Conservation (phyloP, 1,140 invertebrate genomes). For the Drosophila jambulina region DNA sequence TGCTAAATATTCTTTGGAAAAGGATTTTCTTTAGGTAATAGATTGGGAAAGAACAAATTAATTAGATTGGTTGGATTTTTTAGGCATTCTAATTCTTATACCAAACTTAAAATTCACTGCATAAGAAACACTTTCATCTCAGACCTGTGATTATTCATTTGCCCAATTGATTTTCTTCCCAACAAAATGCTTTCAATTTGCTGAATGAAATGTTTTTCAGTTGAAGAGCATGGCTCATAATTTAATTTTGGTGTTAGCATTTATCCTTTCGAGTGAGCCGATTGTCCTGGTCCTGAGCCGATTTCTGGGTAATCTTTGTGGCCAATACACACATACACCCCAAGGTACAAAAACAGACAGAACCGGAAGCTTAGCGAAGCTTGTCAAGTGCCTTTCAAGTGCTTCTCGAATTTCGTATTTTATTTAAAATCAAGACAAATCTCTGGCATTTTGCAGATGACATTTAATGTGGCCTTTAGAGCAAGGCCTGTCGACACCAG, state of each 20-base stretch:
- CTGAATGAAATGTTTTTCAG: slow-evolving; percentile 10
- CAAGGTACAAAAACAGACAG: background rate
- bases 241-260: slow-evolving; percentile 37
- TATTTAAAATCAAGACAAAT: slow-evolving; percentile 25
- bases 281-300: slow-evolving; percentile 23
- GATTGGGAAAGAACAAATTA: background rate
- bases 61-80: background rate
- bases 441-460: slow-evolving; percentile 30
- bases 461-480: slow-evolving; percentile 38
- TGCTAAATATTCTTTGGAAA: background rate
- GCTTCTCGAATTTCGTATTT: slow-evolving; percentile 20
- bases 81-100: background rate
- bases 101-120: background rate
- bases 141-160: background rate
- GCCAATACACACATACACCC: background rate
- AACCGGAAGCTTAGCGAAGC: slow-evolving; percentile 21
- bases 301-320: slow-evolving; percentile 22
- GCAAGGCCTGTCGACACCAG: slow-evolving; percentile 54
- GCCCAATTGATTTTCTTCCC: slow-evolving; percentile 10
- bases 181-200: slow-evolving; percentile 6
- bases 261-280: slow-evolving; percentile 34
- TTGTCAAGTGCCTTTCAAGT: slow-evolving; percentile 4
- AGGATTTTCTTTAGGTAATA: background rate
- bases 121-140: background rate
- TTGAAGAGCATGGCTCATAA: slow-evolving; percentile 26